Conservation (phyloP, 2,888 invertebrate genomes). For the Eledone cirrhosa region DNA sequence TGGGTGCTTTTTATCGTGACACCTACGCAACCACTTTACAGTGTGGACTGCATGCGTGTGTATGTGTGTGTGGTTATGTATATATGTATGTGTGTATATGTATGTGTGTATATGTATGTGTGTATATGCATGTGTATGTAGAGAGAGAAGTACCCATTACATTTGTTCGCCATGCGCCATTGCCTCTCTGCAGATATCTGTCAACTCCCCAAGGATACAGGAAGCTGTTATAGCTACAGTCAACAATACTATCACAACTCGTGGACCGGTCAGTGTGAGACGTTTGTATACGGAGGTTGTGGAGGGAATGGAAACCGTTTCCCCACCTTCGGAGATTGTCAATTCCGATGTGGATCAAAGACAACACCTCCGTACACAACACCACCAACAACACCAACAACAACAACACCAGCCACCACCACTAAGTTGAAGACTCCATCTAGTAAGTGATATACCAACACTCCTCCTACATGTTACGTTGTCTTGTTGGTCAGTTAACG, state of each 20-base stretch:
- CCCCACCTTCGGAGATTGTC: conserved; percentile 60
- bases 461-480: too few species aligned
- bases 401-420: not conserved
- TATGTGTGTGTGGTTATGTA: not conserved
- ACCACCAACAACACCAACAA: not conserved
- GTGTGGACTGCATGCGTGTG: too few species aligned
- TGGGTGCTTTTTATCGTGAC: too few species aligned
- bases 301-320: conserved; percentile 76
- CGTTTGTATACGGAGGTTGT: conserved; percentile 85
- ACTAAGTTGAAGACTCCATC: not conserved
- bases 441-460: too few species aligned
- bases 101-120: not conserved
- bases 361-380: not conserved
- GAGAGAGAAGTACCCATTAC: too few species aligned
- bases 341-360: not conserved
- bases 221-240: conserved; percentile 49
- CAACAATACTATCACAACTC: conserved; percentile 72
- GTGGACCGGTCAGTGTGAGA: conserved; percentile 77
- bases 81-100: conserved; percentile 10
- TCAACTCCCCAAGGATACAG: conserved; percentile 44
- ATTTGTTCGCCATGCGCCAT: too few species aligned
- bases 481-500: too few species aligned
- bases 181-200: conserved; percentile 49
- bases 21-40: too few species aligned
- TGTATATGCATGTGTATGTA: not conserved